Conservation (phyloP, 2,113 vertebrate species). For the Dicrurus megarhynchus region DNA sequence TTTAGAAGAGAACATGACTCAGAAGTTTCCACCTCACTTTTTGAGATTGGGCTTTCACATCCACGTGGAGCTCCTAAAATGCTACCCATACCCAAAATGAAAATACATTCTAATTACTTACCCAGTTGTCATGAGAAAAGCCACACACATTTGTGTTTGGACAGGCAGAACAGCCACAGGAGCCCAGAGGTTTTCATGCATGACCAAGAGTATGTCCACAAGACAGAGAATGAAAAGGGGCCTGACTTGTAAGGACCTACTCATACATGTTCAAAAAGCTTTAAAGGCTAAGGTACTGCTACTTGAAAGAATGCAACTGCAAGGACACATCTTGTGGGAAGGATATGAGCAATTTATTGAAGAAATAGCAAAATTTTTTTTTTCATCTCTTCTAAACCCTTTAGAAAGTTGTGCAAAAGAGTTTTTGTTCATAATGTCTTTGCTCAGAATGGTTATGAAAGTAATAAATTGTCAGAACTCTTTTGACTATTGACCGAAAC, state of each 20-base stretch:
- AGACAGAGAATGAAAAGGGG: neutral
- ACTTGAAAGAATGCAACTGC: neutral
- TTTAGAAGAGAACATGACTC: neutral
- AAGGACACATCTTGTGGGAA: neutral
- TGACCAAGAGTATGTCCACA: neutral
- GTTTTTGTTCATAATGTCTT: neutral
- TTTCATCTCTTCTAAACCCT: neutral
- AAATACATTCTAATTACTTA: neutral
- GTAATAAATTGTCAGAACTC: neutral
- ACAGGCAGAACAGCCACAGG: neutral
- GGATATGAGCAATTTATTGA: neutral
- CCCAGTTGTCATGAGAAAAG: neutral
- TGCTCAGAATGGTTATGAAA: neutral
- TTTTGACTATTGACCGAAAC: neutral
- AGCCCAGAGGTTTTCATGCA: neutral
- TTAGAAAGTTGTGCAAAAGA: neutral
- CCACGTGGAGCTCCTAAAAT: neutral
- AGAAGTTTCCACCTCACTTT: neutral
- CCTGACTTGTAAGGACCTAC: neutral
- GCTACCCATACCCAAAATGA: neutral
- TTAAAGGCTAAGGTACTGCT: neutral
- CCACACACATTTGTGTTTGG: neutral
- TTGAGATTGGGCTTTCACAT: neutral
- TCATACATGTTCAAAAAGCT: neutral
- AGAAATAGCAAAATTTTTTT: neutral